Base-by-base conservation (phyloP, 2,797 vertebrate genomes). In the Sebastes taczanowskii region DNA sequence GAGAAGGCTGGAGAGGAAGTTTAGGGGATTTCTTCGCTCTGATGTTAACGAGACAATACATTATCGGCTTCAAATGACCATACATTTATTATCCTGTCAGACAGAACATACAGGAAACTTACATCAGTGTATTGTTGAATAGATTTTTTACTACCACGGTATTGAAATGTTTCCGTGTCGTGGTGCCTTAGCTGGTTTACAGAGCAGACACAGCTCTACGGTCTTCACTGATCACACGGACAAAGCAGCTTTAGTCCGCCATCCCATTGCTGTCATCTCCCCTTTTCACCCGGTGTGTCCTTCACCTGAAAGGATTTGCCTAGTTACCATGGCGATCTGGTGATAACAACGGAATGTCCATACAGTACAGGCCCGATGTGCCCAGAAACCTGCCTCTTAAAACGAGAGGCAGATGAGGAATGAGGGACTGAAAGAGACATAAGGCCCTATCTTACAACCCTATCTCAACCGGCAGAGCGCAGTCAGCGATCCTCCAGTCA, bases 221-320 rank as follows among this genome's bases (percentile, higher is more conserved):
- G 72, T 67, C 61, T 80, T 76, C 74, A 52, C 77, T 59, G 73
- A 83, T 61, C 81, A 23, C 53, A 72, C 77, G 52, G 76, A 90
- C 78, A 93, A 86, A 90, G 87, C 86, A 20, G 69, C 79, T 90
- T 90, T 80, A 78, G 80, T 83, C 70, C 27, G 42, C 72, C 77
- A 38, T 84, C 75, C 78, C 74, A 80, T 35, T 80, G 75, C 75
- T 80, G 74, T 88, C 78, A 71, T 80, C 86, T 74, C 38, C 65
- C 49, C 77, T 71, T 85, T 89, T 91, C 85, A 81, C 52, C 71
- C 78, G 4, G 25, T 84, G 49, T 83, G 18, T 46, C 20, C 68
- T 56, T 3, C 67, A 74, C 35, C 67, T 77, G 79, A 91, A 85
- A 87, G 81, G 84, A 83, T 85, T 89, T 86, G 68, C 59, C 74